These are phyloP conservation scores for Valencia hispanica DNA, from an alignment of 2,797 vertebrate species.

Conservation along the genomic window DNA sequence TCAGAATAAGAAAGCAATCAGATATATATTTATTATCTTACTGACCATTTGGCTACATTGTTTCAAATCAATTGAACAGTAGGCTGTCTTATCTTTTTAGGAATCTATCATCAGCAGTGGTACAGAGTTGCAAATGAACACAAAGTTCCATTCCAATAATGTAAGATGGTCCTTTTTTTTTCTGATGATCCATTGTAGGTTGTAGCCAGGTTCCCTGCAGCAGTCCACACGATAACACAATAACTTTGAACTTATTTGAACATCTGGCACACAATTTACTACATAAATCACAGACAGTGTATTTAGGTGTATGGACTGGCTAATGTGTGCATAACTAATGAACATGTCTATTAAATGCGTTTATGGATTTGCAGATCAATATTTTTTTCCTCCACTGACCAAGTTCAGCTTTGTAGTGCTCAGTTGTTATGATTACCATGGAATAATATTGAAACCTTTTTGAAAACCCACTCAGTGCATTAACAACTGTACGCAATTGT, in stretches of 20 bases:
- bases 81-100: background rate
- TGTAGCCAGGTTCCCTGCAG: background rate
- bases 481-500: background rate
- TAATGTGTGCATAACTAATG: constrained; percentile 11
- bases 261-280: background rate
- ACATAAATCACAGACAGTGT: background rate
- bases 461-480: background rate
- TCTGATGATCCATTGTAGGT: background rate
- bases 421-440: background rate
- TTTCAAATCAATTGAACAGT: background rate
- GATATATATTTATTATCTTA: background rate
- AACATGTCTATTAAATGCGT: constrained; percentile 3
- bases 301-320: background rate
- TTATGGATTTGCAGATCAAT: background rate
- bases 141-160: background rate
- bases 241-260: background rate
- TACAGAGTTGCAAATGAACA: background rate
- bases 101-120: background rate
- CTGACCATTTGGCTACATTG: background rate
- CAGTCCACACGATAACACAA: background rate
- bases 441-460: background rate
- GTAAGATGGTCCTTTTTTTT: background rate
- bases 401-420: background rate
- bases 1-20: background rate
- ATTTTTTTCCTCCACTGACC: background rate